Percentiles rank a stretch among this genome's conserved stretches.
These are phyloP conservation scores for Oreochromis tanganicae DNA, from an alignment of 2,113 vertebrate species.

Conservation along the genomic window DNA sequence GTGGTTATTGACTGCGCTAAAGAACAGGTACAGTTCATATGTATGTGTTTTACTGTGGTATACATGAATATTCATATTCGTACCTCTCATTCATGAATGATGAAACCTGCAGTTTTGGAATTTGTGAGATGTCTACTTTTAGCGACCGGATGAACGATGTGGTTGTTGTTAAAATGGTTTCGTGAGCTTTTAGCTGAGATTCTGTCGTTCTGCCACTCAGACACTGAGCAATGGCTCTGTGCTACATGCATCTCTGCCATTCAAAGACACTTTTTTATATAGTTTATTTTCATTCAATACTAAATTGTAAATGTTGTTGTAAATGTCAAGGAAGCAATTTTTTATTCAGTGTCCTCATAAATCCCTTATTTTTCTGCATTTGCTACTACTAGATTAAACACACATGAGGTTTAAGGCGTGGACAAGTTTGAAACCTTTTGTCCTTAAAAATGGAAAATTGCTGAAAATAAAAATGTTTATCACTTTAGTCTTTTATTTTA, in stretches of 20 bases:
- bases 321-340: neutral
- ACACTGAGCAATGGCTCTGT: neutral
- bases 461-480: neutral
- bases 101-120: neutral
- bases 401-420: neutral
- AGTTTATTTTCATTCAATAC: neutral
- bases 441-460: neutral
- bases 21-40: neutral
- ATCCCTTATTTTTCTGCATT: neutral
- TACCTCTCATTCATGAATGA: neutral
- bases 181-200: neutral
- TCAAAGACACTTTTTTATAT: neutral
- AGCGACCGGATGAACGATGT: too few species aligned
- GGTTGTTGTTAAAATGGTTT: neutral
- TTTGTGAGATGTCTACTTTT: neutral
- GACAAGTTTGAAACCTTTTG: neutral
- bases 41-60: neutral
- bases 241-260: neutral
- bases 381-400: neutral
- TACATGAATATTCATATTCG: neutral
- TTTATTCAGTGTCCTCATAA: neutral
- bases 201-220: accelerated
- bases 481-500: neutral
- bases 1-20: accelerated
- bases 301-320: neutral